Evolutionary conservation across 1,140 invertebrate species (phyloP), one percentile per base, ranked within the genome.

Genomic region (Drosophila gunungcola): DNA sequence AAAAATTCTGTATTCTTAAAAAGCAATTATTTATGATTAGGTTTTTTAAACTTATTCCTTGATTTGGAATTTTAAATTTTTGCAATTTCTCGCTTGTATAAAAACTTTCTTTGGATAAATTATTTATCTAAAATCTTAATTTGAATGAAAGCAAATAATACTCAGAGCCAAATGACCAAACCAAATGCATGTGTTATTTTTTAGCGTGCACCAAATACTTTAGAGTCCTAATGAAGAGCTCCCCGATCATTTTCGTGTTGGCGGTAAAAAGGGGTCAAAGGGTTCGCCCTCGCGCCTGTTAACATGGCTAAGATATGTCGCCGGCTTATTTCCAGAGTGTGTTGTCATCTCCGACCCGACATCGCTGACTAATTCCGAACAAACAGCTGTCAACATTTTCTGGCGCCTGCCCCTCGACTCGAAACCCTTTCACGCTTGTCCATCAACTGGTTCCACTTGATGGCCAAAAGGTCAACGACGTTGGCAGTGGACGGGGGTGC

Each of bases 321-420:
- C 62, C 83, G 55, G 55, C 34, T 64, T 73, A 80, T 85, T 64
- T 53, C 67, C 36, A 34, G 43, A 86, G 79, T 85, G 81, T 76
- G 79, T 79, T 68, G 83, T 88, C 83, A 83, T 76, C 81, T 79
- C 57, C 74, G 67, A 80, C 81, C 49, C 86, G 76, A 88, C 82
- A 85, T 68, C 68, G 84, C 73, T 88, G 84, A 88, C 84, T 88
- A 88, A 88, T 88, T 78, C 77, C 73, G 41, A 67, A 57, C 58
- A 79, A 79, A 68, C 84, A 88, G 84, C 84, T 89, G 84, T 88
- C 84, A 89, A 80, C 83, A 80, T 83, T 88, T 74, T 73, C 51
- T 78, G 60, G 78, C 60, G 63, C 74, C 46, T 56, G 69, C 60
- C 62, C 55, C 52, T 46, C 39, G 49, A 45, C 55, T 74, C 45